Conservation (phyloP, 2,888 invertebrate species). For the Eudasyphora cyanicolor region DNA sequence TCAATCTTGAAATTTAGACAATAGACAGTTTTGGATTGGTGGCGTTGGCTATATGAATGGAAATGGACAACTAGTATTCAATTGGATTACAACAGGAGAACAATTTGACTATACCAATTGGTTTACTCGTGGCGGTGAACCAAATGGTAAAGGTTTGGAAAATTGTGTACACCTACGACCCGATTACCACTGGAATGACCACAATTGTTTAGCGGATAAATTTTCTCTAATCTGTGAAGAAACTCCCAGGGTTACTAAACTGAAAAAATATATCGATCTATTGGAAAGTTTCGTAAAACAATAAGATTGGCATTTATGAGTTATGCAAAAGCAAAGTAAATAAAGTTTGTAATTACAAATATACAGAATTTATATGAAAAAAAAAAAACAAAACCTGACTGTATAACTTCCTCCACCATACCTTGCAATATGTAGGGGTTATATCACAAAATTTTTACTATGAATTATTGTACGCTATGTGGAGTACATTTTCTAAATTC, state of each 20-base stretch:
- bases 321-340: too few relatives aligned
- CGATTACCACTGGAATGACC: slow-evolving; percentile 14
- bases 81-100: not conserved
- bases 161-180: not conserved
- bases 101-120: slow-evolving; percentile 14
- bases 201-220: not conserved
- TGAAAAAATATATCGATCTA: not conserved
- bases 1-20: not conserved
- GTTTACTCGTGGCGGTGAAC: not conserved
- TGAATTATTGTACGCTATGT: too few relatives aligned
- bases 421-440: too few relatives aligned
- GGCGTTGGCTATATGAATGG: not conserved
- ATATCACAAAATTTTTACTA: too few relatives aligned
- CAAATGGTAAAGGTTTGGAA: slow-evolving; percentile 19
- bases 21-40: not conserved
- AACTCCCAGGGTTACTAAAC: not conserved
- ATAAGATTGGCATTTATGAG: too few relatives aligned
- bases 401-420: too few relatives aligned
- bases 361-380: too few relatives aligned
- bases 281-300: too few relatives aligned
- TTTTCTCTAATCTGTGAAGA: slow-evolving; percentile 9
- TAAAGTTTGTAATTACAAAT: too few relatives aligned
- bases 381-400: too few relatives aligned
- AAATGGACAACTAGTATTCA: not conserved
- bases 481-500: too few relatives aligned